Evolutionary conservation across 2,797 vertebrate species (phyloP).

Genomic region (Urosaurus nigricauda): DNA sequence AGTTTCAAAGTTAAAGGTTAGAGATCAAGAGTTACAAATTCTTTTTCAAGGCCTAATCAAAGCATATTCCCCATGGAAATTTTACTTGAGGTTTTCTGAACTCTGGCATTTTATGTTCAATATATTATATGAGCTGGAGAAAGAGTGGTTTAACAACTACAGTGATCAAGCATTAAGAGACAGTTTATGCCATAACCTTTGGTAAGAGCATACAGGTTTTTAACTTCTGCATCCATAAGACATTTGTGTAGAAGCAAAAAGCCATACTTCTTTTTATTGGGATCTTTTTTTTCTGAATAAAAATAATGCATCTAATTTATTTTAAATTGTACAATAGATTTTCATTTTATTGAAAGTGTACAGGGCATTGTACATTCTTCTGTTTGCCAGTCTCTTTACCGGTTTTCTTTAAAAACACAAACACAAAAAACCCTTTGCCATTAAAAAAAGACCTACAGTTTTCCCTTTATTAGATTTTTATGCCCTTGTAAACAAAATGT

Average conservation of each 20-base stretch:
- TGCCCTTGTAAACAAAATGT: not conserved
- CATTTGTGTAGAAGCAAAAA: slow-evolving; percentile 9
- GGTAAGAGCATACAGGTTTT: not conserved
- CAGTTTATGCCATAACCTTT: not conserved
- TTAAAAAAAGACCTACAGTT: not conserved
- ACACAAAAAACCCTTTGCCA: not conserved
- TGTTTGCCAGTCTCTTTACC: not conserved
- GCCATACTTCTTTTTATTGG: not conserved
- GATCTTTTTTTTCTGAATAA: not conserved
- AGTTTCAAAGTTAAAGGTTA: slow-evolving; percentile 71
- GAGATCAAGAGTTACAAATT: slow-evolving; percentile 52
- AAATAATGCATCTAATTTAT: slow-evolving; percentile 33
- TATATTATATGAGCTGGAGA: not conserved
- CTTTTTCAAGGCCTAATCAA: slow-evolving; percentile 39
- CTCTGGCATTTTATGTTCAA: slow-evolving; percentile 31
- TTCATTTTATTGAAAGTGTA: not conserved
- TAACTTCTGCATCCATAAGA: not conserved
- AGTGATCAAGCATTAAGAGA: not conserved
- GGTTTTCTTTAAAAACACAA: not conserved
- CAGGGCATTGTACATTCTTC: not conserved
- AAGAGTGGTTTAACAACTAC: not conserved
- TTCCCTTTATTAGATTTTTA: not conserved
- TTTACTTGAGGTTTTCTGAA: slow-evolving; percentile 46
- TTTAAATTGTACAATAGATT: not conserved
- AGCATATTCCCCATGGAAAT: slow-evolving; percentile 32